Evolutionary conservation across 2,888 invertebrate genomes (phyloP).

Genomic region (Mythimna loreyi): DNA sequence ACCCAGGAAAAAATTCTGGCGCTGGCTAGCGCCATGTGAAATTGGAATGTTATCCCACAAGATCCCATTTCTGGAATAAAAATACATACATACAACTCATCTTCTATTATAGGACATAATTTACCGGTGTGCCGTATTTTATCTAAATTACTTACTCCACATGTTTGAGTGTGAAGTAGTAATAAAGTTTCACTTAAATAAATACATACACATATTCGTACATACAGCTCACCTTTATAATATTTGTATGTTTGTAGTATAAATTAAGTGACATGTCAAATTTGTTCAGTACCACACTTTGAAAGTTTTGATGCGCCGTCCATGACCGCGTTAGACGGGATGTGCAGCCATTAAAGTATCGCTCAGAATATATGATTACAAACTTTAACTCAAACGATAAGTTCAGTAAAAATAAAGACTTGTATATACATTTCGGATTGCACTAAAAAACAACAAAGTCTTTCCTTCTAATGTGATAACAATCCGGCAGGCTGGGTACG

Average conservation of each 20-base stretch:
- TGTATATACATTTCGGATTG: background rate
- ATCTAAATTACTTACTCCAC: no score
- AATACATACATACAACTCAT: no score
- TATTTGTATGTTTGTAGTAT: background rate
- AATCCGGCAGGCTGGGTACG: conserved; percentile 45
- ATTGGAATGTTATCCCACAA: no score
- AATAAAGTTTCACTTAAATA: no score
- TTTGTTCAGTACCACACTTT: background rate
- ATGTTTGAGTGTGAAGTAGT: no score
- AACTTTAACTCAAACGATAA: background rate
- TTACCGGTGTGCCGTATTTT: no score
- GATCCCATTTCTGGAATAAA: no score
- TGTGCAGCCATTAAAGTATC: background rate
- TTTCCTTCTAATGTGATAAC: conserved; percentile 42
- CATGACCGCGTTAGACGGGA: background rate
- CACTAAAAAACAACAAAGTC: conserved; percentile 12
- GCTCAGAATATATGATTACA: background rate
- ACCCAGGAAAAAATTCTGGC: no score
- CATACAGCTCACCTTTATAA: no score
- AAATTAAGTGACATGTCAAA: background rate
- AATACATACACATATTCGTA: no score
- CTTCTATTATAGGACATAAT: no score
- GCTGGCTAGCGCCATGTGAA: no score
- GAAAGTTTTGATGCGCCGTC: background rate
- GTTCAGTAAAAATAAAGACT: background rate